A percentile compares a stretch with the other conserved stretches of the same genome.
Conservation (phyloP, 92 coral and sea anemone species). For the Phenganax subtilis region DNA sequence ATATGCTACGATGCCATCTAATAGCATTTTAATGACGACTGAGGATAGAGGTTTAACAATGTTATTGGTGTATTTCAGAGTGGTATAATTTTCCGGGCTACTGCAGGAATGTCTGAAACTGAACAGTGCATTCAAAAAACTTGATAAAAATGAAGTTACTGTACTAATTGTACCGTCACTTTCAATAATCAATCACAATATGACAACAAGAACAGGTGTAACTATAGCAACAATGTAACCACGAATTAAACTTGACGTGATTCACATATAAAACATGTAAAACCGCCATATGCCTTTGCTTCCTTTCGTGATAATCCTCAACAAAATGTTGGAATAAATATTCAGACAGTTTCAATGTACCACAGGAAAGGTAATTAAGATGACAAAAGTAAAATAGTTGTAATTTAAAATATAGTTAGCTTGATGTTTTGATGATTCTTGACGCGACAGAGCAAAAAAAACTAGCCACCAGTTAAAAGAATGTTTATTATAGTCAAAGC, state of each 20-base stretch:
- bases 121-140: too few species aligned
- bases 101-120: too few species aligned
- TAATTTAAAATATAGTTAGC: background rate
- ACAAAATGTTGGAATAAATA: background rate
- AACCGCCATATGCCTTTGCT: background rate
- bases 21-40: too few species aligned
- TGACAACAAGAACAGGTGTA: conserved; percentile 8
- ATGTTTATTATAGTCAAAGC: background rate
- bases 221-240: conserved; percentile 13
- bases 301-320: background rate
- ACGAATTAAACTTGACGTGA: conserved; percentile 3
- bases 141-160: too few species aligned
- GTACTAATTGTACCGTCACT: too few species aligned
- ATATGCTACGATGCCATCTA: too few species aligned
- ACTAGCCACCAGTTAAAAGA: conserved; percentile 6
- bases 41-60: too few species aligned
- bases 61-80: too few species aligned
- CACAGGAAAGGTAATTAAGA: background rate
- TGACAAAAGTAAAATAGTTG: background rate
- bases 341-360: background rate
- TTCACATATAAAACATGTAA: background rate
- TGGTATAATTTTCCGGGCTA: too few species aligned
- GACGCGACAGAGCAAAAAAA: background rate
- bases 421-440: background rate
- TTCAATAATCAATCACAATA: too few species aligned